phyloP scores from a whole-genome alignment of 1,140 invertebrate genomes.

The Plodia interpunctella region DNA sequence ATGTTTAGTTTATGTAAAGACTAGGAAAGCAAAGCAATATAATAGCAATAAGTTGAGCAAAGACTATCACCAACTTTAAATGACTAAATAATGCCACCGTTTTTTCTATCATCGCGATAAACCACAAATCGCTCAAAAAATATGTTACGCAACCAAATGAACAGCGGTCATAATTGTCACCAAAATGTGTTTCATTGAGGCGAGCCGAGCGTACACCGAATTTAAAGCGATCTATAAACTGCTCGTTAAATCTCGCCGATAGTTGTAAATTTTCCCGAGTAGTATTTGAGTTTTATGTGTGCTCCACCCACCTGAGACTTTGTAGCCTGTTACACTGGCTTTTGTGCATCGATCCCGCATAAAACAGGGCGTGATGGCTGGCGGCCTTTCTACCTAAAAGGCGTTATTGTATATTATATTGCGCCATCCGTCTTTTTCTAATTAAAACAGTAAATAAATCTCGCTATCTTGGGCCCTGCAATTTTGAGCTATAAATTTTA shows the following conservation, averaged over 20 bases:
- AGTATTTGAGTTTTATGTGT: constrained; percentile 63
- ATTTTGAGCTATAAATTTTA: neutral
- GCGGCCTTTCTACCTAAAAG: constrained; percentile 37
- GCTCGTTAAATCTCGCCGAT: constrained; percentile 70
- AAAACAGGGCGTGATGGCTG: constrained; percentile 48
- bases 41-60: no score
- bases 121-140: neutral
- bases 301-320: constrained; percentile 64
- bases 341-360: constrained; percentile 55
- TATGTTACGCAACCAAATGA: neutral
- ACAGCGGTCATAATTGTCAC: constrained; percentile 9
- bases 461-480: constrained; percentile 16
- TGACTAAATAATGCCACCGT: no score
- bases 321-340: constrained; percentile 46
- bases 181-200: constrained; percentile 31
- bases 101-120: no score
- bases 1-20: no score
- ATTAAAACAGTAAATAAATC: constrained; percentile 11
- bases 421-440: constrained; percentile 9
- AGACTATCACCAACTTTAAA: no score
- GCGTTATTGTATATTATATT: constrained; percentile 15
- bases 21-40: no score
- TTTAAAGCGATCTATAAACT: constrained; percentile 72
- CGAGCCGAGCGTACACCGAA: constrained; percentile 60
- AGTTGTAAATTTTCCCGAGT: constrained; percentile 66